Percentiles rank a stretch among this genome's conserved stretches.
These are phyloP conservation scores for Sceloporus tristichus DNA, from an alignment of 2,113 vertebrate species.

Conservation along the genomic window DNA sequence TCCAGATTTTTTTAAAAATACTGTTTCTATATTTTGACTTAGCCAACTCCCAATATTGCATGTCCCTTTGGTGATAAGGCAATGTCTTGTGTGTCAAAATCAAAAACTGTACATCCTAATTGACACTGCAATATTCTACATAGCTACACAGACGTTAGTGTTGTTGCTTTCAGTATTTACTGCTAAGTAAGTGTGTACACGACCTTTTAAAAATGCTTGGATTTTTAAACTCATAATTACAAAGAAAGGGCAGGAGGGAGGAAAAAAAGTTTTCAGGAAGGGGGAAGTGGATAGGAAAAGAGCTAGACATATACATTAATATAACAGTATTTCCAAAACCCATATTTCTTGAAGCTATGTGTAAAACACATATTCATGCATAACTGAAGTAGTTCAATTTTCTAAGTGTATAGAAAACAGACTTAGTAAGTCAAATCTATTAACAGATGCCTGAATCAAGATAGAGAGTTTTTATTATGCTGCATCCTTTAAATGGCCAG, in stretches of 20 bases:
- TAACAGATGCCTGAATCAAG: neutral
- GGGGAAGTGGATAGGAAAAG: no score
- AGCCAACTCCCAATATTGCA: neutral
- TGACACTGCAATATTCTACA: conserved; percentile 6
- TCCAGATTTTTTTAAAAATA: neutral
- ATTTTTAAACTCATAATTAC: no score
- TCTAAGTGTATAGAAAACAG: neutral
- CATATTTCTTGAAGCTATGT: no score
- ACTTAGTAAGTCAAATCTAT: neutral
- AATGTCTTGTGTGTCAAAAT: neutral
- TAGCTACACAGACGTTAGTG: neutral
- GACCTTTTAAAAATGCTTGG: no score
- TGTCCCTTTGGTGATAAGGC: neutral
- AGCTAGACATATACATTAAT: no score
- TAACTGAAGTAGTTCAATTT: no score
- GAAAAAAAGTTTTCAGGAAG: no score
- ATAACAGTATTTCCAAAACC: no score
- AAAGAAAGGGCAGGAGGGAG: no score
- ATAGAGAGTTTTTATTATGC: no score
- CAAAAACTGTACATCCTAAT: conserved; percentile 31
- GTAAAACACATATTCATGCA: no score
- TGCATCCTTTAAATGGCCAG: neutral
- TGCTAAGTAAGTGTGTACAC: no score
- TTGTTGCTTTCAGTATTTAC: neutral
- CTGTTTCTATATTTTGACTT: neutral